These are phyloP conservation scores for Myrmecobius fasciatus DNA, from an alignment of 2,113 vertebrate species.

Conservation along the genomic window DNA sequence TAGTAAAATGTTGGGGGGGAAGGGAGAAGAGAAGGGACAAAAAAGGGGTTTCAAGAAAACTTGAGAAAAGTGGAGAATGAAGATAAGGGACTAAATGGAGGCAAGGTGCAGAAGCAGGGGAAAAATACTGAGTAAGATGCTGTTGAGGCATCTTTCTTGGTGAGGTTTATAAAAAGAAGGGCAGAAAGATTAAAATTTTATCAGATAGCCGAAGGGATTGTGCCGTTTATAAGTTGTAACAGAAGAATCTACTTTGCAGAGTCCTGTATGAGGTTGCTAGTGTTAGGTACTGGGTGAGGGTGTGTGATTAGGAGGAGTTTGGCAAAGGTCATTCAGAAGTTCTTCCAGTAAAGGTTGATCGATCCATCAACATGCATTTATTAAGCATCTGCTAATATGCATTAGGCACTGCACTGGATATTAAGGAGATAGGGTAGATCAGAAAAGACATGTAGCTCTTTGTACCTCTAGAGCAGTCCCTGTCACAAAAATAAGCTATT, in stretches of 20 bases:
- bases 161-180: constrained; percentile 68
- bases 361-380: neutral
- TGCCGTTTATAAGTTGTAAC: constrained; percentile 71
- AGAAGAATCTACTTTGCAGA: constrained; percentile 68
- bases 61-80: constrained; percentile 61
- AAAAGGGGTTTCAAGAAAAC: neutral
- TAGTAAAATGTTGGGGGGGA: constrained; percentile 50
- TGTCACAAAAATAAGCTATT: neutral
- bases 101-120: constrained; percentile 61
- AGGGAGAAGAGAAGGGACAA: neutral
- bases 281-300: neutral
- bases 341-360: constrained; percentile 45
- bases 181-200: constrained; percentile 76
- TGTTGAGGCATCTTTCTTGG: constrained; percentile 68
- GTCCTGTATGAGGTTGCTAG: constrained; percentile 55
- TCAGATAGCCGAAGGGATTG: constrained; percentile 72
- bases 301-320: neutral
- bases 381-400: neutral
- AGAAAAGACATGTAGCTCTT: neutral
- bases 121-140: constrained; percentile 68
- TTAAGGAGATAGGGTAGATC: neutral
- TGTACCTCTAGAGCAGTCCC: neutral
- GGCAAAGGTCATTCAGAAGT: constrained; percentile 58
- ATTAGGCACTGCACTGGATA: neutral
- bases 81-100: constrained; percentile 59